These are phyloP conservation scores for Melanotaenia boesemani DNA, from an alignment of 2,797 vertebrate genomes.

Conservation along the genomic window DNA sequence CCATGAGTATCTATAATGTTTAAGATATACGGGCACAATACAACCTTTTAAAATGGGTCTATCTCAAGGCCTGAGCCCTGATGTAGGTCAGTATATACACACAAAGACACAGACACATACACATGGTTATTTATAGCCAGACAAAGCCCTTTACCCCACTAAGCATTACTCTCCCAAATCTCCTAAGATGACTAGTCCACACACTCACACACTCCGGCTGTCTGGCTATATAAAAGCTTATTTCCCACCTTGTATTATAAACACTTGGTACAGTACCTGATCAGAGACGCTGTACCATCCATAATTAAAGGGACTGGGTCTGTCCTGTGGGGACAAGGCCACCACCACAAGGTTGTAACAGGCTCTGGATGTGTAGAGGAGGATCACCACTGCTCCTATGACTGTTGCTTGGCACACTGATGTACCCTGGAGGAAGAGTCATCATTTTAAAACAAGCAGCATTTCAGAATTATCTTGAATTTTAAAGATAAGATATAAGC, in stretches of 20 bases:
- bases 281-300: slow-evolving; percentile 96
- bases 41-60: slow-evolving; percentile 35
- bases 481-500: slow-evolving; percentile 23
- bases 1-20: neutral
- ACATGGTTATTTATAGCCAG: slow-evolving; percentile 77
- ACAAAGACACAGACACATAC: slow-evolving; percentile 34
- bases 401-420: slow-evolving; percentile 93
- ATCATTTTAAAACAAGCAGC: slow-evolving; percentile 25
- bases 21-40: slow-evolving; percentile 4
- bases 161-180: slow-evolving; percentile 66
- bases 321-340: slow-evolving; percentile 86
- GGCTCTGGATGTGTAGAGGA: slow-evolving; percentile 94
- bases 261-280: slow-evolving; percentile 81
- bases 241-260: neutral
- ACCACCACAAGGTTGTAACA: slow-evolving; percentile 96
- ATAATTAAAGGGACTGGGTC: slow-evolving; percentile 92
- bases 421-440: slow-evolving; percentile 85
- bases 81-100: slow-evolving; percentile 70
- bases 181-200: slow-evolving; percentile 45
- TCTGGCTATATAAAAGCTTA: neutral
- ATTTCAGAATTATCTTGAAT: slow-evolving; percentile 6
- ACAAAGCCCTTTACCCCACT: slow-evolving; percentile 77
- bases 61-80: slow-evolving; percentile 45
- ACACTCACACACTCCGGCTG: neutral
- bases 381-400: slow-evolving; percentile 88